Base-by-base conservation (phyloP, 1,140 invertebrate species). In the Drosophila ogumai region DNA sequence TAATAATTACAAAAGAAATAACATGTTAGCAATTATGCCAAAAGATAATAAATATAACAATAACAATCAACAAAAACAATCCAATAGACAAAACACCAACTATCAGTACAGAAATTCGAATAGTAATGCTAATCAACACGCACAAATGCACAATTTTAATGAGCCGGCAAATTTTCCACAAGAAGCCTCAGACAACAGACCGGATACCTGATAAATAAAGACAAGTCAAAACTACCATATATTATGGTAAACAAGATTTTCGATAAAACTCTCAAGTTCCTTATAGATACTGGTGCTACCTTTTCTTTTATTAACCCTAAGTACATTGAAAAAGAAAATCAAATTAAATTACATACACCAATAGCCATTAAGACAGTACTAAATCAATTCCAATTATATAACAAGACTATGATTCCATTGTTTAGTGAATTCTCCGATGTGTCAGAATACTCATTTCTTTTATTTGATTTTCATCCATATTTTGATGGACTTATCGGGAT, bases 371-470 rank as follows among this genome's bases (percentile, higher is more conserved):
- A 65, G 61, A 55, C 59, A 65, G 52, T 49, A 66, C 32, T 66
- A 57, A 66, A 66, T 50, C 52, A 57, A 66, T 66, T 57, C 63
- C 63, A 66, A 66, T 66, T 56, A 63, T 3, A 63, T 63, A 52
- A 61, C 43, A 61, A 50, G 59, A 40, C 46, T 36, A 36, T 36
- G 34, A 36, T 36, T 36, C 34, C 34, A 36, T 36, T 36, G 34
- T 36, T 36, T 13, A 36, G 34, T 36, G 34, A 13, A 36, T 36
- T 36, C 10, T 40, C 38, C 3, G 38, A 40, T 40, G 6, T 40
- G 38, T 40, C 38, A n/a, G 6, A 40, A n/a, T 40, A 40, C 38
- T 40, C 15, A 40, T 40, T 40, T 40, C 38, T 40, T 40, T n/a
- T 40, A 40, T 40, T 40, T 40, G 38, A 40, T n/a, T 40, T 40